Percentiles rank a stretch among this genome's conserved stretches.
These are phyloP conservation scores for Alcedo atthis DNA, from an alignment of 2,797 vertebrate species.

Conservation along the genomic window DNA sequence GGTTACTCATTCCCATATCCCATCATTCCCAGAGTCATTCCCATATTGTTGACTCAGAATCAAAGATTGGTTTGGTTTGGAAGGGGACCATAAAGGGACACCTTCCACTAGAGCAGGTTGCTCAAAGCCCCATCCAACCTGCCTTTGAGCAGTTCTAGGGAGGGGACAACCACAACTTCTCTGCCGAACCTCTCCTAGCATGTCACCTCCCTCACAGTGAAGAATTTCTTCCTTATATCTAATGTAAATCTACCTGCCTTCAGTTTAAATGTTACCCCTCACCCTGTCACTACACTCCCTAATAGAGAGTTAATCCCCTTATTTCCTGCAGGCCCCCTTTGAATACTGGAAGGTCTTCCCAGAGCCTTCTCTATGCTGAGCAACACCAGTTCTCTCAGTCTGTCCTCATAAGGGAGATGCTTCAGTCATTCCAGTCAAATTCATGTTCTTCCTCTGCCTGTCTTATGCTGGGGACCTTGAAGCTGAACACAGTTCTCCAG, in stretches of 20 bases:
- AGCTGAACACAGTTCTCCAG: no score
- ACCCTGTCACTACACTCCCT: background rate
- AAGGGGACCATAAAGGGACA: background rate
- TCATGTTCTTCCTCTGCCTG: no score
- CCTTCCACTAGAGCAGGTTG: background rate
- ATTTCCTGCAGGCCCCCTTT: background rate
- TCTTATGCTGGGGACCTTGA: background rate
- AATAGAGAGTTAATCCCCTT: background rate
- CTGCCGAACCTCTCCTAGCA: no score
- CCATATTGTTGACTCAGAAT: background rate
- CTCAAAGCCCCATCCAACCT: background rate
- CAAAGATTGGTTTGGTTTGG: background rate
- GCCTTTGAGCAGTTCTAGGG: background rate
- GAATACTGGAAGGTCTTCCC: background rate
- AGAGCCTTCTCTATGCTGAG: background rate
- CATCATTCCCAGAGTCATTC: background rate
- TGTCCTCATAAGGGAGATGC: background rate
- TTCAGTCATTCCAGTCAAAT: background rate
- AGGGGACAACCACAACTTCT: background rate
- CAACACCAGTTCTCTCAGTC: background rate
- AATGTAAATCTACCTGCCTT: no score
- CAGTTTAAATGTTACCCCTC: background rate
- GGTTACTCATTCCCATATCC: background rate
- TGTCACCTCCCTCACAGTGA: no score
- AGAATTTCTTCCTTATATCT: background rate